phyloP scores from a whole-genome alignment of 2,797 vertebrate species.

The Propithecus deckenii region DNA sequence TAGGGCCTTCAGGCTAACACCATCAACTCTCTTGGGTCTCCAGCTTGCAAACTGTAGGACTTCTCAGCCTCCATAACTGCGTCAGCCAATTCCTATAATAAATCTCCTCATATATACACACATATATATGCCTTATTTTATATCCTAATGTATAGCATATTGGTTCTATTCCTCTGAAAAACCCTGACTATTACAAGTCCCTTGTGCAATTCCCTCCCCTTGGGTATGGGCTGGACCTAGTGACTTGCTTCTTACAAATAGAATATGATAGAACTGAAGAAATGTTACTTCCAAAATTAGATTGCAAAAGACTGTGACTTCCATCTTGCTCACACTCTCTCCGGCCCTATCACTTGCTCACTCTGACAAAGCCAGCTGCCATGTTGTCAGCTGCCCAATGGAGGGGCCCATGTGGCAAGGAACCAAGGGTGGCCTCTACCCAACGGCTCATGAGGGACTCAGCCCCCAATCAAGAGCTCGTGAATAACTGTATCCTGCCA shows the following conservation, averaged over 20 bases:
- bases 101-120: neutral
- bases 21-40: neutral
- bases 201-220: neutral
- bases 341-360: neutral
- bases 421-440: neutral
- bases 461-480: neutral
- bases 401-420: neutral
- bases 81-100: neutral
- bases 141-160: neutral
- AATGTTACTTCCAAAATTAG: neutral
- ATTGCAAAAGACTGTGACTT: neutral
- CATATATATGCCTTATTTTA: neutral
- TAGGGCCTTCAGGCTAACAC: neutral
- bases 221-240: neutral
- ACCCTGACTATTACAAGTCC: neutral
- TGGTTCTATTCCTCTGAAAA: neutral
- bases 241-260: neutral
- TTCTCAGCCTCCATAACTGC: neutral
- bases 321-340: neutral
- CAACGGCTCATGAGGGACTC: neutral
- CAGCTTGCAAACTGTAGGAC: neutral
- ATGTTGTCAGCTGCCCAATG: fast-evolving
- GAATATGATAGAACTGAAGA: neutral
- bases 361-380: neutral
- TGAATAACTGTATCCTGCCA: neutral